These are phyloP conservation scores for Hirudinaria manillensis DNA, from an alignment of 2,888 invertebrate species.

Conservation along the genomic window DNA sequence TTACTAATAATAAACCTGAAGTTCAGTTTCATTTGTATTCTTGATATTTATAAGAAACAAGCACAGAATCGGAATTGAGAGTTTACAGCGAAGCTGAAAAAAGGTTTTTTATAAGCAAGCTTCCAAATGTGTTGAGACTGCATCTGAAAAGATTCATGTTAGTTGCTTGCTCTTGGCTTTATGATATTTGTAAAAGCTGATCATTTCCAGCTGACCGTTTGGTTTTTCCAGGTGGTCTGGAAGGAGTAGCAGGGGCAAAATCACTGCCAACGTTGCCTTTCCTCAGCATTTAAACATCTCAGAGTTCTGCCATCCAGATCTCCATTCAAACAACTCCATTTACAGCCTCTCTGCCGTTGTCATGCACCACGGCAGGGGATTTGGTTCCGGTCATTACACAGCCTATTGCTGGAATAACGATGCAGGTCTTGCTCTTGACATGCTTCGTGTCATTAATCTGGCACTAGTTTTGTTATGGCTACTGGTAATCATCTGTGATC, in stretches of 20 bases:
- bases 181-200: neutral
- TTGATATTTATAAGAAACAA: neutral
- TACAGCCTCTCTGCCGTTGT: slow-evolving; percentile 50
- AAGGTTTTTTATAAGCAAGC: slow-evolving; percentile 45
- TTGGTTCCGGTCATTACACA: slow-evolving; percentile 53
- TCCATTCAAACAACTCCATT: slow-evolving; percentile 29
- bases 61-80: slow-evolving; percentile 28
- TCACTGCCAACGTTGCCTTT: slow-evolving; percentile 50
- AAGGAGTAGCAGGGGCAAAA: slow-evolving; percentile 49
- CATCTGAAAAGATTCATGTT: slow-evolving; percentile 53
- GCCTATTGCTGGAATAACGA: slow-evolving; percentile 49
- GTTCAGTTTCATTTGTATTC: neutral
- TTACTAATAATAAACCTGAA: neutral
- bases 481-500: neutral
- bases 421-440: slow-evolving; percentile 42
- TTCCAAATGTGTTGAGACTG: slow-evolving; percentile 50
- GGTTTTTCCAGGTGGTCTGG: slow-evolving; percentile 48
- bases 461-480: neutral
- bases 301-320: slow-evolving; percentile 43
- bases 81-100: slow-evolving; percentile 47
- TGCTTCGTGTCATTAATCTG: neutral
- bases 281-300: slow-evolving; percentile 46
- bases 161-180: slow-evolving; percentile 23
- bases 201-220: neutral
- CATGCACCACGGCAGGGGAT: slow-evolving; percentile 52